These are phyloP conservation scores for Amazona vittata DNA, from an alignment of 2,113 vertebrate genomes.

Conservation along the genomic window DNA sequence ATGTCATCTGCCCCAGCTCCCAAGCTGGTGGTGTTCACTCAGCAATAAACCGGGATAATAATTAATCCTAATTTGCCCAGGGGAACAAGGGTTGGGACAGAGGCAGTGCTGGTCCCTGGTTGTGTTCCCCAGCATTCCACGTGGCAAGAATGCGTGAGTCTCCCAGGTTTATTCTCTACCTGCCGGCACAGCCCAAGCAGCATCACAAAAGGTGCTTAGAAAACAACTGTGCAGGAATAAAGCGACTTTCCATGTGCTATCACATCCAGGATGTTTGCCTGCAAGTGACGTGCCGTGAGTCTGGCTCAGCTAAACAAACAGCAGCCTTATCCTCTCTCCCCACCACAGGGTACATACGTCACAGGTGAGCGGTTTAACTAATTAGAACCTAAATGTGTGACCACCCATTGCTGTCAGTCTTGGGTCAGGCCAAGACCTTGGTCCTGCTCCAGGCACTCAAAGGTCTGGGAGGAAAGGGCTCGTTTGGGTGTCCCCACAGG, in stretches of 20 bases:
- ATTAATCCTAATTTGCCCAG: not conserved
- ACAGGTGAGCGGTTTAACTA: not conserved
- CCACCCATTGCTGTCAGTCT: not conserved
- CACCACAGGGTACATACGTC: not conserved
- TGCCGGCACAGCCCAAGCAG: not conserved
- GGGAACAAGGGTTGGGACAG: not conserved
- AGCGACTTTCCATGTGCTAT: not conserved
- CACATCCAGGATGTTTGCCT: not conserved
- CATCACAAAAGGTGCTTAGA: not conserved
- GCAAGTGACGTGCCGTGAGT: accelerated
- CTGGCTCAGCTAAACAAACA: not conserved
- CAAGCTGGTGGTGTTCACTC: not conserved
- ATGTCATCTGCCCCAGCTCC: not conserved
- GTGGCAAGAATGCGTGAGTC: not conserved
- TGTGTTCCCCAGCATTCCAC: not conserved
- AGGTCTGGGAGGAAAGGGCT: not conserved
- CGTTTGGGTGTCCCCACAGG: not conserved
- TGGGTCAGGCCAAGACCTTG: not conserved
- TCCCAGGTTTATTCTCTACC: not conserved
- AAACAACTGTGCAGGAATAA: not conserved
- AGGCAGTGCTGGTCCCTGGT: accelerated
- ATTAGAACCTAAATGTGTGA: not conserved
- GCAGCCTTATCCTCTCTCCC: not conserved
- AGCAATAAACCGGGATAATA: not conserved
- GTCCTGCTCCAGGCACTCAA: not conserved